A percentile compares a stretch with the other conserved stretches of the same genome.
These are phyloP conservation scores for Metallyticus violacea DNA, from an alignment of 2,888 invertebrate species.

Conservation along the genomic window DNA sequence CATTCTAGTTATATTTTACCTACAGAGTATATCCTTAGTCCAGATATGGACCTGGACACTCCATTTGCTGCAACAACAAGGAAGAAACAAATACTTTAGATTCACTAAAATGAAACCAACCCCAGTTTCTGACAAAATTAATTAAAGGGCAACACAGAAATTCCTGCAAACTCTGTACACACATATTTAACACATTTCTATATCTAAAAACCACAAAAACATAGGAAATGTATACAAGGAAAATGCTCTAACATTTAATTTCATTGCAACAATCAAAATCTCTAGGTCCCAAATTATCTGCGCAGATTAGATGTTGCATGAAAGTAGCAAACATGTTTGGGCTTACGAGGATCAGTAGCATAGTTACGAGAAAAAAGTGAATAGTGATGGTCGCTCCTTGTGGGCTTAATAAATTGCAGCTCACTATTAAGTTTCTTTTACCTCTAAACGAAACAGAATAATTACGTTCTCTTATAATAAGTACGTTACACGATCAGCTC, in stretches of 20 bases:
- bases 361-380: too few species aligned
- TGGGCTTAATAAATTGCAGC: too few species aligned
- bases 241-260: neutral
- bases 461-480: too few species aligned
- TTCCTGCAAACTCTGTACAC: neutral
- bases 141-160: neutral
- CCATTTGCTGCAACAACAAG: constrained; percentile 52
- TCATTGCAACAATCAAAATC: neutral
- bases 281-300: neutral
- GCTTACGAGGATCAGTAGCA: too few species aligned
- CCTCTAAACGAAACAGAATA: too few species aligned
- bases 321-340: neutral
- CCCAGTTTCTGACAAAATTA: neutral
- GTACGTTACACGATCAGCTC: too few species aligned
- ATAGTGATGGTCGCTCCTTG: too few species aligned
- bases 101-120: constrained; percentile 8
- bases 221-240: neutral
- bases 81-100: constrained; percentile 33
- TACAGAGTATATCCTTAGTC: constrained; percentile 54
- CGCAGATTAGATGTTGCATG: neutral
- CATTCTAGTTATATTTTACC: constrained; percentile 44
- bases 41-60: constrained; percentile 51
- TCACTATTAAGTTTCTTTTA: too few species aligned
- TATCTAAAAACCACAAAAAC: neutral
- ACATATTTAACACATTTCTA: neutral